Conservation (phyloP, 1,140 invertebrate genomes). For the Helicoverpa armigera region DNA sequence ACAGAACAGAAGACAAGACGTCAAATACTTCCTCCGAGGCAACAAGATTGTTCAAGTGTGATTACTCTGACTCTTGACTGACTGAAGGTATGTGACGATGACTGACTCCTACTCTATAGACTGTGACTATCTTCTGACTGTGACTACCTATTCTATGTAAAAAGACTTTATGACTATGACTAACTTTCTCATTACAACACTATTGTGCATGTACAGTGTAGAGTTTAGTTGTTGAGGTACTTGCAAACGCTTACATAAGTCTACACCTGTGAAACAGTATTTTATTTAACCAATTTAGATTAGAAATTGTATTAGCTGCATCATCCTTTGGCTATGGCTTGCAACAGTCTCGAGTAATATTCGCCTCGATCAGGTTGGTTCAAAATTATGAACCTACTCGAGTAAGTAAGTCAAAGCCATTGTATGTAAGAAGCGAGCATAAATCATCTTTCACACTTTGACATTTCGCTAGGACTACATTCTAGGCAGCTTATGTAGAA, state of each 20-base stretch:
- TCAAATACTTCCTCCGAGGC: conserved; percentile 78
- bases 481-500: background rate
- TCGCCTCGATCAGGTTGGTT: no score
- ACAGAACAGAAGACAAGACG: conserved; percentile 78
- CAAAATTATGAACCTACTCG: no score
- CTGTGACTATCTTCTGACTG: conserved; percentile 33
- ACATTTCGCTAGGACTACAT: conserved; percentile 19
- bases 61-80: conserved; percentile 77
- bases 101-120: conserved; percentile 49
- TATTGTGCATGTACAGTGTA: conserved; percentile 14
- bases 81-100: conserved; percentile 78
- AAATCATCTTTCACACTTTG: conserved; percentile 21
- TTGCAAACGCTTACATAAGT: conserved; percentile 8
- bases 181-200: conserved; percentile 27
- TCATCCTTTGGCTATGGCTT: no score
- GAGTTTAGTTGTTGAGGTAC: background rate
- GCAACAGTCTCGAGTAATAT: no score
- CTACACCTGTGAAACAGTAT: conserved; percentile 22
- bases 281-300: background rate
- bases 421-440: background rate
- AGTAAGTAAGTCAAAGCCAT: background rate
- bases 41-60: conserved; percentile 84
- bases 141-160: background rate
- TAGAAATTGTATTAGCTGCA: background rate
- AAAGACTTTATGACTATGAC: conserved; percentile 31